Evolutionary conservation across 2,888 invertebrate species (phyloP), one percentile per base, ranked within the genome.

Genomic region (Antheraea assamensis): DNA sequence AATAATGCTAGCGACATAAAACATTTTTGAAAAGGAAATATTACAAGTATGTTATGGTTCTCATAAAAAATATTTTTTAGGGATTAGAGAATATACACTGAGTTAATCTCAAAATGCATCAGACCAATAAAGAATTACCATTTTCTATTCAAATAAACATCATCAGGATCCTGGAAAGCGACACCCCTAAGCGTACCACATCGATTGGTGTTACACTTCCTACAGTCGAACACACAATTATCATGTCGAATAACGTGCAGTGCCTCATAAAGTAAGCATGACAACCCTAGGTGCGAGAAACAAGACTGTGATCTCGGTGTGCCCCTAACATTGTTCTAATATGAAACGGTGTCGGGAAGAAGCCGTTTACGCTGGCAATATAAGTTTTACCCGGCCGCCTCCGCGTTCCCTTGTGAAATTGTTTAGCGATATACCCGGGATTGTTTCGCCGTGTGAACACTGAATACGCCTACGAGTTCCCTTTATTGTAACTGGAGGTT

Each of bases 311-410:
- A 52, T 64, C 74, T 55, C 35, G n/a, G 61, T 81, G 77, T 78
- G 72, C 49, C 75, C 27, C 76, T 31, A 61, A 31, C 80, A 72
- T 79, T 75, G 79, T 61, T 19, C 77, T 78, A 78, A 79, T 79
- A 82, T 80, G 76, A 80, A 82, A 79, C 75, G 77, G 74, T 76
- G 78, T 76, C 76, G 78, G 81, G 82, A 81, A 84, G 83, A 85
- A 83, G 83, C 80, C 81, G 84, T 83, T 82, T 79, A 80, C 77
- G 75, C 78, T 77, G 55, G 81, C 81, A 83, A 85, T 87, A 85
- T 61, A 85, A 87, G 81, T 83, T 85, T 81, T 78, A 76, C 77
- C 79, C 78, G 76, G 76, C 79, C 35, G 78, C 78, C 82, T 82
- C 78, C 73, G 77, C 73, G 66, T 71, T 73, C 72, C 27, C n/a